A percentile compares a stretch with the other conserved stretches of the same genome.
These are phyloP conservation scores for Phalanger gymnotis DNA, from an alignment of 2,797 vertebrate genomes.

Conservation along the genomic window DNA sequence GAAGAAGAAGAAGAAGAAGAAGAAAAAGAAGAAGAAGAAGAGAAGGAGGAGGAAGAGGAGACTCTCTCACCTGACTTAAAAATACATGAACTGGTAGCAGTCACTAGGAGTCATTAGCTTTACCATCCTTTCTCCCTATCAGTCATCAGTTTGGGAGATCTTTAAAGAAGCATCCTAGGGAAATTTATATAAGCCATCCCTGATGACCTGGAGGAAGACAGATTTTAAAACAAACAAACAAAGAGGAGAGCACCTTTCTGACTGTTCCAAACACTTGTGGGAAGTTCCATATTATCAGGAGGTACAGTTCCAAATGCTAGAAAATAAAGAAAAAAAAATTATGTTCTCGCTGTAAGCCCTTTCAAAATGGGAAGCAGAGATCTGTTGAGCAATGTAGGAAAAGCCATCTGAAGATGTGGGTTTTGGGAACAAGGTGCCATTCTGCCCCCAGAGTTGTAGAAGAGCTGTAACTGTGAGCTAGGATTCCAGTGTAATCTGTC, in stretches of 20 bases:
- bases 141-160: too few species aligned
- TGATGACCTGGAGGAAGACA: too few species aligned
- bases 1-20: too few species aligned
- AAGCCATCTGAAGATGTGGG: not conserved
- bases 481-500: not conserved
- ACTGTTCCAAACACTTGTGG: not conserved
- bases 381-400: not conserved
- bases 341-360: not conserved
- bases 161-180: not conserved
- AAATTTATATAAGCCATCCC: not conserved
- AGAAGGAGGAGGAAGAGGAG: too few species aligned
- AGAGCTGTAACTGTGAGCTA: not conserved
- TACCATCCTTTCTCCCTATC: too few species aligned
- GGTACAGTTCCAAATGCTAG: too few species aligned
- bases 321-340: not conserved
- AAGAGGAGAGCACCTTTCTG: not conserved
- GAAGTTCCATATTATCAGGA: too few species aligned
- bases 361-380: not conserved
- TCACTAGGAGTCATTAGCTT: too few species aligned
- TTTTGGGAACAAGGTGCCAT: not conserved
- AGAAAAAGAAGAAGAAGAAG: too few species aligned
- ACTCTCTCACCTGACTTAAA: too few species aligned
- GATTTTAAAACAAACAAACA: not conserved
- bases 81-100: too few species aligned
- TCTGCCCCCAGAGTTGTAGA: not conserved